Evolutionary conservation across 2,113 vertebrate species (phyloP).

Genomic region (Ardeotis arabs): DNA sequence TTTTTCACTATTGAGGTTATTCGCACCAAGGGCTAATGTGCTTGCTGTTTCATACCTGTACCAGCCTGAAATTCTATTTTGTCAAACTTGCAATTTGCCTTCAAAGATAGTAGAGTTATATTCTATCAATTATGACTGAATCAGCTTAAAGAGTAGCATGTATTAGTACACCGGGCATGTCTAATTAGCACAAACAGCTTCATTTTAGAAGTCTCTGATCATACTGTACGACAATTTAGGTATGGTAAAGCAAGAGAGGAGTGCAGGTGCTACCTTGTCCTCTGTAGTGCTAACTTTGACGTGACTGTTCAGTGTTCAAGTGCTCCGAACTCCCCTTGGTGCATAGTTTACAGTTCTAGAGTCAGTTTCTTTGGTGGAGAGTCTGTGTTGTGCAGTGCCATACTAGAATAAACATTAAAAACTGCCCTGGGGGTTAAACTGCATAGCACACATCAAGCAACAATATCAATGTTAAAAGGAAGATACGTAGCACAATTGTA

Average conservation of each 20-base stretch:
- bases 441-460: not conserved
- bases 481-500: not conserved
- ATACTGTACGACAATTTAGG: not conserved
- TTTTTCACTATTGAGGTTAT: not conserved
- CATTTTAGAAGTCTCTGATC: not conserved
- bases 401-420: not conserved
- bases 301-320: not conserved
- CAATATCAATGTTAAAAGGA: not conserved
- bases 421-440: not conserved
- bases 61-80: conserved; percentile 27
- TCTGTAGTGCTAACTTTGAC: not conserved
- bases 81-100: conserved; percentile 21
- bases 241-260: not conserved
- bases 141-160: not conserved
- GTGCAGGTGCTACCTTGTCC: not conserved
- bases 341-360: not conserved
- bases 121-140: conserved; percentile 1
- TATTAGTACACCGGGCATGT: not conserved
- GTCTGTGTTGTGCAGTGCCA: not conserved
- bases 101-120: not conserved
- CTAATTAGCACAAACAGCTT: not conserved
- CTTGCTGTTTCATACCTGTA: not conserved
- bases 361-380: not conserved
- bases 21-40: not conserved
- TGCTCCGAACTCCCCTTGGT: not conserved